Percentiles rank a stretch among this genome's conserved stretches.
These are phyloP conservation scores for Heliconius congener DNA, from an alignment of 1,140 invertebrate genomes.

Conservation along the genomic window DNA sequence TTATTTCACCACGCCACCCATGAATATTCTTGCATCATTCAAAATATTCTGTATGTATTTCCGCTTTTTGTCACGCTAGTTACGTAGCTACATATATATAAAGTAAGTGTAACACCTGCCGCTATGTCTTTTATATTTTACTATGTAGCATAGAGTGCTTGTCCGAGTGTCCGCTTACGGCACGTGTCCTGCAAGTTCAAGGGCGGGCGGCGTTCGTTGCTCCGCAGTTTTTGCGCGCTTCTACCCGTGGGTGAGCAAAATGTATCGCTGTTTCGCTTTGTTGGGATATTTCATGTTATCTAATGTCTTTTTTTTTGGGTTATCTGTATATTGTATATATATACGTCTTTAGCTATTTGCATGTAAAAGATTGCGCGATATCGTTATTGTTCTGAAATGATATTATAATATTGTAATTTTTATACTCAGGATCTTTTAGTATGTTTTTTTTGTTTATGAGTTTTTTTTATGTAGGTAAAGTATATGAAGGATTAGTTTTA, in stretches of 20 bases:
- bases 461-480: not conserved
- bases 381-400: not conserved
- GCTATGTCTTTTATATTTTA: conserved; percentile 14
- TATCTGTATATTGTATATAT: not conserved
- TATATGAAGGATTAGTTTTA: too few relatives aligned
- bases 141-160: conserved; percentile 14
- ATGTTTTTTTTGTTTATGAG: not conserved
- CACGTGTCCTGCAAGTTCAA: conserved; percentile 66
- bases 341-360: conserved; percentile 6
- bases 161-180: conserved; percentile 44
- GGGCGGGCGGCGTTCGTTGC: conserved; percentile 59
- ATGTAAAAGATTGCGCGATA: conserved; percentile 11
- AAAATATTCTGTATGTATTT: not conserved
- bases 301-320: conserved; percentile 1
- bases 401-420: not conserved
- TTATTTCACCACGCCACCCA: not conserved
- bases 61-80: not conserved
- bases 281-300: conserved; percentile 19
- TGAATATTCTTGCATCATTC: not conserved
- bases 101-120: conserved; percentile 23
- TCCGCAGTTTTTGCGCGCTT: conserved; percentile 54
- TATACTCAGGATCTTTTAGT: not conserved
- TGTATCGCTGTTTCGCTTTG: conserved; percentile 17
- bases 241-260: conserved; percentile 27
- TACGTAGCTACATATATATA: not conserved